These are phyloP conservation scores for Phoenoteleia sp. DNA, from an alignment of 2,888 invertebrate species.

Conservation along the genomic window DNA sequence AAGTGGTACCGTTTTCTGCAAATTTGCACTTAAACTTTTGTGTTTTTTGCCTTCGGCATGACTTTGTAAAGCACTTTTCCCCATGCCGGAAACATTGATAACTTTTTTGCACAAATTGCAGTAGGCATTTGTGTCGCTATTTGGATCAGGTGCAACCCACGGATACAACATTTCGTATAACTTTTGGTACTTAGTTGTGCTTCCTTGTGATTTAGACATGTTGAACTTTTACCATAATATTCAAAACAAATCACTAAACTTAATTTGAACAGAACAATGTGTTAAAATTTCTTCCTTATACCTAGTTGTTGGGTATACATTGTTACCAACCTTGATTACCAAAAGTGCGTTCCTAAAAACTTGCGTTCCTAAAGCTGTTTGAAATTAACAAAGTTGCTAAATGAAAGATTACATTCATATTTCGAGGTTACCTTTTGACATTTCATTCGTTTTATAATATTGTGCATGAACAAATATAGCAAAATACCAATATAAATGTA, in stretches of 20 bases:
- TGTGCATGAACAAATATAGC: too few relatives aligned
- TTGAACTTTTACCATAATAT: not conserved
- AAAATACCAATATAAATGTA: too few relatives aligned
- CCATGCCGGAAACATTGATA: constrained; percentile 4
- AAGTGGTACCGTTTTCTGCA: not conserved
- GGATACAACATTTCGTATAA: constrained; percentile 19
- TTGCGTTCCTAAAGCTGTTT: too few relatives aligned
- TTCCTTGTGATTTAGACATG: constrained; percentile 13
- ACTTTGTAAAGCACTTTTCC: constrained; percentile 33
- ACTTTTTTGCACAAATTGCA: constrained; percentile 12
- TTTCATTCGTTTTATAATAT: not conserved
- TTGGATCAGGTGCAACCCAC: constrained; percentile 30
- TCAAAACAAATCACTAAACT: constrained; percentile 1
- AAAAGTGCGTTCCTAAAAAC: too few relatives aligned
- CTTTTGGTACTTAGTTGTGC: constrained; percentile 19
- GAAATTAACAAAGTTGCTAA: not conserved
- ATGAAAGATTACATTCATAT: not conserved
- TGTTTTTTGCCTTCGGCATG: constrained; percentile 10
- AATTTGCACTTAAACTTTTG: not conserved
- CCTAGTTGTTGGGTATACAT: not conserved
- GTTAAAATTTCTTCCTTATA: too few relatives aligned
- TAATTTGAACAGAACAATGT: too few relatives aligned
- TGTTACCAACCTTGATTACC: not conserved
- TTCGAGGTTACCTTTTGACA: not conserved
- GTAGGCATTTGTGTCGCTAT: constrained; percentile 18